A percentile compares a stretch with the other conserved stretches of the same genome.
Conservation (phyloP, 2,888 invertebrate genomes). For the Desoria tigrina region DNA sequence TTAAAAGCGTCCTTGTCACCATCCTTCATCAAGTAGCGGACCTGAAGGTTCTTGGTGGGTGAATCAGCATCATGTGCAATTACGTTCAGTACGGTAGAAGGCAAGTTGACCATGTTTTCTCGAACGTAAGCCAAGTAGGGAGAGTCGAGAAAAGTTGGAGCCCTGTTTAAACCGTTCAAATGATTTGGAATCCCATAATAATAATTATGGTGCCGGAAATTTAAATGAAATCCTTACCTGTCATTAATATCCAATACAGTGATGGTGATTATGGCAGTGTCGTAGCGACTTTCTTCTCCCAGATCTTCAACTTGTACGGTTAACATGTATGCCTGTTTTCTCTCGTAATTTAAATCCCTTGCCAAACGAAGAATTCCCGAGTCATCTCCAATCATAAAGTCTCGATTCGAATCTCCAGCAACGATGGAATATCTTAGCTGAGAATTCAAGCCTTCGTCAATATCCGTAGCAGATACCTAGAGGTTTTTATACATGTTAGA, state of each 20-base stretch:
- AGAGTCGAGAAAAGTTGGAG: constrained; percentile 87
- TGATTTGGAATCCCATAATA: not conserved
- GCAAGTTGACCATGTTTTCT: constrained; percentile 80
- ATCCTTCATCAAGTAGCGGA: constrained; percentile 89
- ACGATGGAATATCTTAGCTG: constrained; percentile 86
- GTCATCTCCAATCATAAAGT: constrained; percentile 89
- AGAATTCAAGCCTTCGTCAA: constrained; percentile 86
- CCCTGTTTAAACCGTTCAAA: constrained; percentile 7
- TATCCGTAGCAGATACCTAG: constrained; percentile 80
- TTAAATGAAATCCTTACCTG: constrained; percentile 18
- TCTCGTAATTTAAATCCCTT: constrained; percentile 89
- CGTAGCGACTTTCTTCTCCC: constrained; percentile 70
- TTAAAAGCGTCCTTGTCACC: constrained; percentile 88
- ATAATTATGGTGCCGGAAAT: not conserved
- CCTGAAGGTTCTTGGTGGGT: constrained; percentile 67
- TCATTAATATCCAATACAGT: constrained; percentile 56
- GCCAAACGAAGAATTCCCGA: constrained; percentile 87
- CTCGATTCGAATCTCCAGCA: constrained; percentile 84
- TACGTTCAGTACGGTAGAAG: constrained; percentile 59
- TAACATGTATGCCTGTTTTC: constrained; percentile 78
- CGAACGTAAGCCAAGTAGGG: constrained; percentile 90
- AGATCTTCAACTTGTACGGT: constrained; percentile 87
- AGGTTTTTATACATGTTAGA: not conserved
- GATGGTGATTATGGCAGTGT: constrained; percentile 73
- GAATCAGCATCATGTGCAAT: constrained; percentile 52